phyloP scores from a whole-genome alignment of 1,140 invertebrate genomes.

The Hermatobates lingyangjiaoensis region DNA sequence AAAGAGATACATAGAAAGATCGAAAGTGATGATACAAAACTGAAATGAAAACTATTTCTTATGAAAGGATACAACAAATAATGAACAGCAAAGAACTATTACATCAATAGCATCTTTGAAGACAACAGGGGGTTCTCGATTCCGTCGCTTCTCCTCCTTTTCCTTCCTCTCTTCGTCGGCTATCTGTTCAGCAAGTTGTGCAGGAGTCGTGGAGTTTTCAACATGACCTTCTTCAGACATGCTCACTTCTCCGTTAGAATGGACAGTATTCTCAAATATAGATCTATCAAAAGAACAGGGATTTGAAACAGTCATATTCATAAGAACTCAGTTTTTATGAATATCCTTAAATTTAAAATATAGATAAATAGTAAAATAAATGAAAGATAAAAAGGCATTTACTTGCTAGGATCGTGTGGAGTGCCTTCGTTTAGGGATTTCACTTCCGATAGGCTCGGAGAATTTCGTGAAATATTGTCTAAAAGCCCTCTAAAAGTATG shows the following conservation, averaged over 20 bases:
- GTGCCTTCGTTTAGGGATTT: no score
- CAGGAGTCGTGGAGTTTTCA: conserved; percentile 15
- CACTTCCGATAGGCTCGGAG: no score
- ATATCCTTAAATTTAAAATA: not conserved
- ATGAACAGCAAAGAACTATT: conserved; percentile 24
- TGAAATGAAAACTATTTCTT: no score
- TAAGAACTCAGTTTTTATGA: not conserved
- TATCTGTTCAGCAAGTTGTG: conserved; percentile 28
- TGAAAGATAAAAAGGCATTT: no score
- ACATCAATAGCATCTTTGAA: conserved; percentile 54
- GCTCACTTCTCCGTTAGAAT: not conserved
- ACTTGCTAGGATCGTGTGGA: no score
- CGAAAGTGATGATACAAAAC: no score
- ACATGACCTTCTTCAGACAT: conserved; percentile 15
- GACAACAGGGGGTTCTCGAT: conserved; percentile 64
- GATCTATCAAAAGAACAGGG: not conserved
- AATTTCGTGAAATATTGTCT: no score
- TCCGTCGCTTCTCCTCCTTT: conserved; percentile 47
- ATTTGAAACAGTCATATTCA: not conserved
- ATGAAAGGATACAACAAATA: no score
- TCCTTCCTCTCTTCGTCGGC: conserved; percentile 44
- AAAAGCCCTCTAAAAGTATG: conserved; percentile 35
- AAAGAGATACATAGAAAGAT: no score
- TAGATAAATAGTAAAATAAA: no score
- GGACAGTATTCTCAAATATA: not conserved